These are phyloP conservation scores for Lutraria rhynchaena DNA, from an alignment of 1,140 invertebrate species.

Conservation along the genomic window DNA sequence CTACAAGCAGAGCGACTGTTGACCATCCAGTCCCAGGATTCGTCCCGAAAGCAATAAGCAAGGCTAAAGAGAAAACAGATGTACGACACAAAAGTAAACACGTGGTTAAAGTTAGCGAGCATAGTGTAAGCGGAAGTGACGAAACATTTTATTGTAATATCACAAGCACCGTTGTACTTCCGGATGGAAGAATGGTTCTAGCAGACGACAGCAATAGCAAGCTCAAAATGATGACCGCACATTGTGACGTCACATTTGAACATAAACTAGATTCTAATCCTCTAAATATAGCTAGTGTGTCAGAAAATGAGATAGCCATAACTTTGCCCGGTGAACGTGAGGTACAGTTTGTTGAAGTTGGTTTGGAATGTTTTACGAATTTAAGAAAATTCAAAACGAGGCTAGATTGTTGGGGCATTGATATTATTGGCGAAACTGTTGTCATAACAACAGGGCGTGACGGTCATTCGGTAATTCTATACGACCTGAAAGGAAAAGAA, in stretches of 20 bases:
- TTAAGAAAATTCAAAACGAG: constrained; percentile 26
- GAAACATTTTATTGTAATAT: constrained; percentile 48
- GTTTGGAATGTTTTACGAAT: background rate
- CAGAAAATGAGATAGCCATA: constrained; percentile 38
- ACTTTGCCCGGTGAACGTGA: constrained; percentile 44
- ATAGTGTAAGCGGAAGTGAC: constrained; percentile 17
- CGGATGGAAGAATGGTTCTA: constrained; percentile 33
- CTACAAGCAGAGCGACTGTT: constrained; percentile 8
- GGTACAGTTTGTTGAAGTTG: constrained; percentile 30
- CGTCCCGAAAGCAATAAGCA: constrained; percentile 3
- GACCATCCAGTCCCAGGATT: constrained; percentile 8
- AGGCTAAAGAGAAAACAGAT: background rate
- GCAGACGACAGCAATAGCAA: constrained; percentile 54
- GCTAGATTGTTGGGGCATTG: constrained; percentile 51
- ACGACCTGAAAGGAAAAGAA: constrained; percentile 47
- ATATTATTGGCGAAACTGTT: constrained; percentile 25
- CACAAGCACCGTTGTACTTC: constrained; percentile 40
- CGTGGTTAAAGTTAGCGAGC: constrained; percentile 35
- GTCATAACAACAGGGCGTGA: constrained; percentile 46
- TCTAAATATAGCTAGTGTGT: constrained; percentile 33
- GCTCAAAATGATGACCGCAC: constrained; percentile 37
- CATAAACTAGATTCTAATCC: constrained; percentile 37
- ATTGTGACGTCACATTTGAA: constrained; percentile 21
- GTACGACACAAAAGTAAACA: constrained; percentile 45
- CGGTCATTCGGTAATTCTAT: constrained; percentile 40